Evolutionary conservation across 1,140 invertebrate species (phyloP), one percentile per base, ranked within the genome.

Genomic region (Drosophila bocqueti): DNA sequence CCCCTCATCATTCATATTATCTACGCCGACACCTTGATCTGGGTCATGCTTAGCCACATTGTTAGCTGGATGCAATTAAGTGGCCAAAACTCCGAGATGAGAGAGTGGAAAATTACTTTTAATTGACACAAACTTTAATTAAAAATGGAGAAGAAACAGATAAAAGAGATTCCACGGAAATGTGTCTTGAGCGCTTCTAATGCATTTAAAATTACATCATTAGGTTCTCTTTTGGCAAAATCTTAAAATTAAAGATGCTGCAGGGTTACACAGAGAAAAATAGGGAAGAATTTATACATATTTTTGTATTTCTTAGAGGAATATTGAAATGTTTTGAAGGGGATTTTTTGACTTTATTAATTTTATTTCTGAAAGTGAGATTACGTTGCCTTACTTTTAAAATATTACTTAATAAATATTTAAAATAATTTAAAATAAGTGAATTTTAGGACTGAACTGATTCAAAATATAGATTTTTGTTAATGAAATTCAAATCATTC

Each of bases 91-190:
- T 36, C 18, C 29, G 57, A 65, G 42, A 65, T 43, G 78, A 71
- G 76, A 55, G 76, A 80, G 76, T 31, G 64, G 74, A 81, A 82
- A 82, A 85, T 86, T 66, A 82, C 62, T 69, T 87, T 83, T 85
- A 82, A 86, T 86, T 82, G 79, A 74, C 62, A 82, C 42, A 65
- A 74, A 85, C 67, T 66, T 86, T 64, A 79, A 81, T 85, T 85
- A 59, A 81, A 81, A 77, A 63, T 26, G 42, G 15, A 76, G 64
- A 64, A 62, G 65, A 64, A 42, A 54, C 21, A 50, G 38, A 50
- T 59, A 29, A 50, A 60, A 60, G 66, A 60, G 57, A 73, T 73
- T 73, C 69, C 67, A 26, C 24, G 59, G 45, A 73, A 38, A 29
- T 49, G 49, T 42, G 31, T 46, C 31, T 58, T 42, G 45, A 13